phyloP scores from a whole-genome alignment of 2,888 invertebrate species.

The Diarsia rubi region DNA sequence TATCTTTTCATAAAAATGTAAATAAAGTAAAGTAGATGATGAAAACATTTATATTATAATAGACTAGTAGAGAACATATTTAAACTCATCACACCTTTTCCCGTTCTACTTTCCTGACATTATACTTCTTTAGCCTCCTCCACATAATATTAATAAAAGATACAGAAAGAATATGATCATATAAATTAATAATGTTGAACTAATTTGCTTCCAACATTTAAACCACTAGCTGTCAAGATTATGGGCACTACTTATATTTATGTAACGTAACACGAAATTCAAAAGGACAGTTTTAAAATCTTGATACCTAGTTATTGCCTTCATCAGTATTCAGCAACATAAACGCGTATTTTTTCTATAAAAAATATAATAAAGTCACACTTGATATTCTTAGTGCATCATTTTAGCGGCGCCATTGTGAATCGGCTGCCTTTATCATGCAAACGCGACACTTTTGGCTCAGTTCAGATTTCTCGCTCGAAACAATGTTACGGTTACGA shows the following conservation, averaged over 20 bases:
- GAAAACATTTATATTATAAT: background rate
- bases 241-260: background rate
- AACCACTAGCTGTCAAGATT: background rate
- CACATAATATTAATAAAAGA: background rate
- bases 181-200: background rate
- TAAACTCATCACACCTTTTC: background rate
- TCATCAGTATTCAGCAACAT: slow-evolving; percentile 19
- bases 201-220: background rate
- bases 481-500: slow-evolving; percentile 78
- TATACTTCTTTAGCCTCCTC: background rate
- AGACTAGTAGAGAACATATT: background rate
- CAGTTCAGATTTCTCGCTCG: slow-evolving; percentile 79
- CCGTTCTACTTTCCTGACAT: background rate
- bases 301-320: background rate
- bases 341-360: background rate
- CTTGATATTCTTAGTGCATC: slow-evolving; percentile 63
- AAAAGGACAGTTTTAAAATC: background rate
- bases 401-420: slow-evolving; percentile 83
- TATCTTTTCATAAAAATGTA: background rate
- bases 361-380: slow-evolving; percentile 18
- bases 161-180: background rate
- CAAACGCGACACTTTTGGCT: slow-evolving; percentile 82
- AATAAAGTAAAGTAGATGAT: background rate
- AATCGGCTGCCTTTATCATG: slow-evolving; percentile 87
- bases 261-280: background rate